Evolutionary conservation across 2,797 vertebrate species (phyloP).

Genomic region (Periparus ater): DNA sequence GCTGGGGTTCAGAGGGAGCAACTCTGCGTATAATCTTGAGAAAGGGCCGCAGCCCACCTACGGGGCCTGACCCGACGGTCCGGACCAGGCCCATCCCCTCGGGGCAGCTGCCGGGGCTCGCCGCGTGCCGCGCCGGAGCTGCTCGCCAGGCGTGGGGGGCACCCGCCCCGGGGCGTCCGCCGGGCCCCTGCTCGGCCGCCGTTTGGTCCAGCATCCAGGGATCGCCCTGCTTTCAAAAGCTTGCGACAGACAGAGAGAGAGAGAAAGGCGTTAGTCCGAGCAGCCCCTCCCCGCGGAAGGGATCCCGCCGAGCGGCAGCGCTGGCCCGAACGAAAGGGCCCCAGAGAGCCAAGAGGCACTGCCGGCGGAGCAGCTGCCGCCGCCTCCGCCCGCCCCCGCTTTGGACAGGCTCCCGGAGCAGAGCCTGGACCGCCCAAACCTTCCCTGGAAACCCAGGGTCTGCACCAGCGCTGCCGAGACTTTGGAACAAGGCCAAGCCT

Average conservation of each 20-base stretch:
- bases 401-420: not conserved
- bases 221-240: conserved; percentile 73
- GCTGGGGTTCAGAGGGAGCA: conserved; percentile 60
- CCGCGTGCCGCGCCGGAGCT: conserved; percentile 5
- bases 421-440: not conserved
- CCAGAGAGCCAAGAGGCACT: not conserved
- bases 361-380: not conserved
- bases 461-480: not conserved
- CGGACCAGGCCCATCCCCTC: conserved; percentile 23
- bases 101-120: conserved; percentile 9
- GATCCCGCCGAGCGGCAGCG: not conserved
- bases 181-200: not conserved
- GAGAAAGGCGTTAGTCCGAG: not conserved
- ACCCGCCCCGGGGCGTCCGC: not conserved
- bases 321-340: rapidly evolving
- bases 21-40: conserved; percentile 83
- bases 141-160: conserved; percentile 20
- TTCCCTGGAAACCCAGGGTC: not conserved
- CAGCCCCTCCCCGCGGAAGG: rapidly evolving
- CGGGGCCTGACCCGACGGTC: not conserved
- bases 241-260: conserved; percentile 32
- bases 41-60: conserved; percentile 56
- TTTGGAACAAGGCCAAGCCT: not conserved
- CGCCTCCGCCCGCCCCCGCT: not conserved
- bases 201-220: conserved; percentile 68